A percentile compares a stretch with the other conserved stretches of the same genome.
Conservation (phyloP, 37 sponge, comb jelly and placozoan species). For the Agelas oroides region DNA sequence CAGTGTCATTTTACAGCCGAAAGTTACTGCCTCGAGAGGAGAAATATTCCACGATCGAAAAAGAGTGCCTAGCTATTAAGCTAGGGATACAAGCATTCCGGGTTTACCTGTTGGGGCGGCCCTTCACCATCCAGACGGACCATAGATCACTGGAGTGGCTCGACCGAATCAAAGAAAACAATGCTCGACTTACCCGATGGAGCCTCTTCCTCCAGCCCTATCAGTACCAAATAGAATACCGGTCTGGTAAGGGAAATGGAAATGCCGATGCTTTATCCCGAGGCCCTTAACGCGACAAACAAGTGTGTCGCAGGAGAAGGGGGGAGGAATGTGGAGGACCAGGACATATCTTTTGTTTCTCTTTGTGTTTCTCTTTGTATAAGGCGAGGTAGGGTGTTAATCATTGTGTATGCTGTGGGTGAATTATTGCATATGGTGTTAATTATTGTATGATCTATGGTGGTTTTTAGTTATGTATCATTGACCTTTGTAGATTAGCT, state of each 20-base stretch:
- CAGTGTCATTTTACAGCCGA: constrained; percentile 46
- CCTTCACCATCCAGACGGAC: constrained; percentile 45
- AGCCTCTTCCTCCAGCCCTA: constrained; percentile 34
- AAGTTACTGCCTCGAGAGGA: constrained; percentile 50
- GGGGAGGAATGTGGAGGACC: constrained; percentile 43
- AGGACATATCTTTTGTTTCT: too few species aligned
- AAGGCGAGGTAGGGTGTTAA: too few species aligned
- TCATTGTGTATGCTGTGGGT: too few species aligned
- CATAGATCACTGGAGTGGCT: constrained; percentile 60
- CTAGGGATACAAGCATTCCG: constrained; percentile 35
- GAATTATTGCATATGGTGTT: too few species aligned
- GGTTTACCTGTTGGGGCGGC: constrained; percentile 45
- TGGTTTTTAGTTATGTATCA: too few species aligned
- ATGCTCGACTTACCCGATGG: too few species aligned
- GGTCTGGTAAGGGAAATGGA: constrained; percentile 11
- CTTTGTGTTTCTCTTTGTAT: too few species aligned
- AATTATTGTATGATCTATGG: too few species aligned
- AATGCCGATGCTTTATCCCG: too few species aligned
- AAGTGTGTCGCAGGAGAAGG: constrained; percentile 46
- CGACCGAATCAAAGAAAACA: constrained; percentile 43
- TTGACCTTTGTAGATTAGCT: too few species aligned
- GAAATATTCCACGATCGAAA: constrained; percentile 46
- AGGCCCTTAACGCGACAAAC: constrained; percentile 12
- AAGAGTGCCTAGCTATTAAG: constrained; percentile 66
- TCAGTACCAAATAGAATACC: constrained; percentile 4